Base-by-base conservation (phyloP, 2,797 vertebrate genomes). In the Craterocephalus amniculus region DNA sequence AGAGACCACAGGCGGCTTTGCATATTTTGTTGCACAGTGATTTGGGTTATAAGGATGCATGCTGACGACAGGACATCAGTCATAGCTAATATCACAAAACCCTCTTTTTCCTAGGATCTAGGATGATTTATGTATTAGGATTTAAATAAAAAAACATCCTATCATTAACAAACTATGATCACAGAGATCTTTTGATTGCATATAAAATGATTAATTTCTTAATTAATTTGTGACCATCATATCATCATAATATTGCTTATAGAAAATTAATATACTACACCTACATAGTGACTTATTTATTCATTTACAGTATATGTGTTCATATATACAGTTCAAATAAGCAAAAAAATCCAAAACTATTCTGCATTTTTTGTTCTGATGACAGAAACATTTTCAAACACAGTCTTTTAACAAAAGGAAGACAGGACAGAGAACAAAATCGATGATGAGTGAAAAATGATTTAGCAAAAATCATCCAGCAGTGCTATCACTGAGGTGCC, bases 1-100 rank as follows among this genome's bases (percentile, higher is more conserved):
- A 78, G 93, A 95, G 76, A 88, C 16, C 85, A 89, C 79, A 87
- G 71, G 74, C 24, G 1, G 75, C 79, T 83, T 89, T 88, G 70
- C 73, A 88, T 84, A 83, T 85, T 89, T 88, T 79, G 71, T 31
- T n/a, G 59, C 26, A 11, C 65, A 57, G 56, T 18, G 43, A 67
- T 67, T 58, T 31, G 29, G 45, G 36, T 70, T 58, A 45, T 70
- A 66, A 80, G 65, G 64, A 76, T 62, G 66, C 70, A 79, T 74
- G 64, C 73, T 63, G 65, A 65, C 9, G 48, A 54, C 31, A 12
- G 14, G 49, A 59, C 24, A 35, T 62, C 43, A 52, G 22, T 64
- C 38, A 74, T 49, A 18, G 8, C 54, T 27, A 58, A 40, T 59
- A 31, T 20, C 4, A 43, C 14, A 31, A 43, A 52, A 65, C 12